Conservation (phyloP, 2,888 invertebrate genomes). For the Dorcus hopei region DNA sequence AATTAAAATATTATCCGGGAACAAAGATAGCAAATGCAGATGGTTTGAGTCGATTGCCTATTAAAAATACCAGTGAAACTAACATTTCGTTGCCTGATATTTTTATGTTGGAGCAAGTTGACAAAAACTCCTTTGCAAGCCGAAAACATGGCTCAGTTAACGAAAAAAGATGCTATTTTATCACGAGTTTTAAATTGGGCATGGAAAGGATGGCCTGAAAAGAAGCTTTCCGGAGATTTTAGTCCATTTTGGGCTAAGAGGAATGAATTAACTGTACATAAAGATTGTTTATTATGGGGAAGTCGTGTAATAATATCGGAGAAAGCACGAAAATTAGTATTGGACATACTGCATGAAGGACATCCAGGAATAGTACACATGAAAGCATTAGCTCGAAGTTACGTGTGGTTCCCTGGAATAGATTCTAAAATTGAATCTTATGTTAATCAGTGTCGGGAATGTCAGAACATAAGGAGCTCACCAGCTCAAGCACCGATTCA, state of each 20-base stretch:
- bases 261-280: not conserved
- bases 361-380: slow-evolving; percentile 9
- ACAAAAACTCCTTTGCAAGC: not conserved
- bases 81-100: not conserved
- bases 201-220: not conserved
- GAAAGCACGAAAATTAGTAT: not conserved
- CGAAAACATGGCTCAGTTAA: not conserved
- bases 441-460: slow-evolving; percentile 1
- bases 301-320: slow-evolving; percentile 5
- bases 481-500: not conserved
- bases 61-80: not conserved
- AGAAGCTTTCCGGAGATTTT: not conserved
- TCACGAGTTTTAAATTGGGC: not conserved
- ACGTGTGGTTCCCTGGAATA: not conserved
- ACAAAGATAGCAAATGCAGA: not conserved
- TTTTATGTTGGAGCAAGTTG: no score
- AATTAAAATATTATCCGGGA: not conserved
- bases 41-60: not conserved
- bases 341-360: slow-evolving; percentile 3
- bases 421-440: slow-evolving; percentile 3
- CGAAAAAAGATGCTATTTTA: not conserved
- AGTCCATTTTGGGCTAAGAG: not conserved
- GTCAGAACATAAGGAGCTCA: not conserved
- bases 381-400: not conserved
- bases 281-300: slow-evolving; percentile 3